phyloP scores from a whole-genome alignment of 2,797 vertebrate genomes.

The Neomorphus geoffroyi region DNA sequence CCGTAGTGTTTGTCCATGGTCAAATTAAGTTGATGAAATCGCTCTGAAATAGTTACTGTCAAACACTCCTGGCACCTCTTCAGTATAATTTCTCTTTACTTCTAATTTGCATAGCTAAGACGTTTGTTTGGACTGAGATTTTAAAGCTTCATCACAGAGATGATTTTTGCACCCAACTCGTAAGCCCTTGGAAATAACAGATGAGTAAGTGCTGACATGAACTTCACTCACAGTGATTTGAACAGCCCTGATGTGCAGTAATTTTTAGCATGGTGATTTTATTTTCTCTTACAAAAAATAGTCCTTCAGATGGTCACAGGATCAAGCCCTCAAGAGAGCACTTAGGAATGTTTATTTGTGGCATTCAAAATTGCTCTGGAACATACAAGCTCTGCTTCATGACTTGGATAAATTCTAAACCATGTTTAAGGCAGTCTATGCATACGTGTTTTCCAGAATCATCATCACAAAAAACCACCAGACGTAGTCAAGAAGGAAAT shows the following conservation, averaged over 20 bases:
- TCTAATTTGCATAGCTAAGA: not conserved
- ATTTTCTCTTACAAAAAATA: not conserved
- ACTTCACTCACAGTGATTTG: not conserved
- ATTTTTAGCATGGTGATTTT: not conserved
- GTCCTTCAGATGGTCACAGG: not conserved
- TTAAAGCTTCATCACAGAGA: not conserved
- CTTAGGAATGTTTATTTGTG: not conserved
- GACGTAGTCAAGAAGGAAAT: not conserved
- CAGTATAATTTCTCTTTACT: not conserved
- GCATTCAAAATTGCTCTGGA: not conserved
- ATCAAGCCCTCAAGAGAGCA: not conserved
- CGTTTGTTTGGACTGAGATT: not conserved
- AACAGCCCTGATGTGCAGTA: not conserved
- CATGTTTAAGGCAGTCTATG: not conserved
- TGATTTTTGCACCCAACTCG: not conserved
- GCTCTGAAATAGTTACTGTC: not conserved
- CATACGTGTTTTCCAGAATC: not conserved
- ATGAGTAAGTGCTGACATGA: not conserved
- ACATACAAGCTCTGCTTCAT: not conserved
- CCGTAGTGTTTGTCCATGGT: accelerated
- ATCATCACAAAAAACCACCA: not conserved
- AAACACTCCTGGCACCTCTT: not conserved
- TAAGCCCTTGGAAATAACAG: not conserved
- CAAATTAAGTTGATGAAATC: not conserved
- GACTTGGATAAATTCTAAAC: not conserved